A percentile compares a stretch with the other conserved stretches of the same genome.
These are phyloP conservation scores for Stenolophus ochropezus DNA, from an alignment of 2,888 invertebrate species.

Conservation along the genomic window DNA sequence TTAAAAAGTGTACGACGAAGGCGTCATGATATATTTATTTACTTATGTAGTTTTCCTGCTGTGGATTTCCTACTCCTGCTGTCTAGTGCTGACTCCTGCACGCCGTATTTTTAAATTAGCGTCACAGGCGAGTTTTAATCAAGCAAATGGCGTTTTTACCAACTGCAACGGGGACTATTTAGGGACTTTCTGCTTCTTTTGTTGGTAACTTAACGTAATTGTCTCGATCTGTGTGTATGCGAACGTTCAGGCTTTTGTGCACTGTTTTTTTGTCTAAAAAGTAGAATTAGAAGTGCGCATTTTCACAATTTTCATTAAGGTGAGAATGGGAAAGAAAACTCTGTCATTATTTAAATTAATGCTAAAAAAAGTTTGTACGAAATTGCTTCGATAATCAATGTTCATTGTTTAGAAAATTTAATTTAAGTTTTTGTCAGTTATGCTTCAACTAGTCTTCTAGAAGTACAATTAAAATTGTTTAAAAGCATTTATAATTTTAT, in stretches of 20 bases:
- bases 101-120: conserved; percentile 42
- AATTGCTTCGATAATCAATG: too few species aligned
- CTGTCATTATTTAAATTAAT: background rate
- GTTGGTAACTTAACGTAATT: conserved; percentile 46
- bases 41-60: background rate
- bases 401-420: too few species aligned
- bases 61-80: background rate
- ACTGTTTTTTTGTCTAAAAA: background rate
- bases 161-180: conserved; percentile 41
- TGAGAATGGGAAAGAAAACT: background rate
- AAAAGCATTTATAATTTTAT: too few species aligned
- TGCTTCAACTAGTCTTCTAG: too few species aligned
- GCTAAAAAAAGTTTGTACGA: background rate
- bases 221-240: conserved; percentile 18
- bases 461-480: too few species aligned
- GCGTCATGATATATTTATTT: background rate
- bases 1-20: background rate
- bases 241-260: background rate
- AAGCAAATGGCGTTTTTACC: conserved; percentile 47
- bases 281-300: background rate
- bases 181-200: conserved; percentile 47
- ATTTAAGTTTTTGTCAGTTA: too few species aligned
- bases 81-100: background rate
- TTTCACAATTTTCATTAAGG: conserved; percentile 4
- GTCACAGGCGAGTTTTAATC: conserved; percentile 35